Evolutionary conservation across 2,797 vertebrate genomes (phyloP).

Genomic region (Stomatorhinus walkeri): DNA sequence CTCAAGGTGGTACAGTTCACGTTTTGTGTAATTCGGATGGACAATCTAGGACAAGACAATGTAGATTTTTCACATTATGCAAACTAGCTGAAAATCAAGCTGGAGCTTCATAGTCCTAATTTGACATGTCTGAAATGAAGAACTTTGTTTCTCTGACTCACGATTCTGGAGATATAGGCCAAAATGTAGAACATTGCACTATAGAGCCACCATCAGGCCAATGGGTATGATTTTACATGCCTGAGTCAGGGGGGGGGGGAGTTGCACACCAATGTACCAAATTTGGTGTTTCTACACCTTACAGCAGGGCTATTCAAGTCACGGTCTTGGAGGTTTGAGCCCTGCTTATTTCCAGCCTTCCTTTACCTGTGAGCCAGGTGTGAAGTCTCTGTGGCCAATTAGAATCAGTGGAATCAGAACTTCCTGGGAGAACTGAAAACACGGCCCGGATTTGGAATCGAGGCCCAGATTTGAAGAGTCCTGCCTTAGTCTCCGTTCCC

Average conservation of each 20-base stretch:
- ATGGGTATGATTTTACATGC: not conserved
- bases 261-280: not conserved
- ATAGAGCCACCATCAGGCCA: not conserved
- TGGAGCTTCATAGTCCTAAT: not conserved
- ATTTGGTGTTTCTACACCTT: not conserved
- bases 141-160: not conserved
- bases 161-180: not conserved
- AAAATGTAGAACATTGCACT: not conserved
- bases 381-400: not conserved
- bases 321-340: not conserved
- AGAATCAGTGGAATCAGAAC: not conserved
- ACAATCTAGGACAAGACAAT: not conserved
- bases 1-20: not conserved
- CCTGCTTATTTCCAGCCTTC: not conserved
- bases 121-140: not conserved
- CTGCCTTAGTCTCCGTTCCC: not conserved
- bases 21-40: not conserved
- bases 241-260: not conserved
- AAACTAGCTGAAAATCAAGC: not conserved
- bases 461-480: not conserved
- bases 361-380: not conserved
- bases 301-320: not conserved
- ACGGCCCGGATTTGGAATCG: not conserved
- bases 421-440: not conserved
- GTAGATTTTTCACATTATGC: not conserved